These are phyloP conservation scores for Cisticola juncidis DNA, from an alignment of 2,113 vertebrate species.

Conservation along the genomic window DNA sequence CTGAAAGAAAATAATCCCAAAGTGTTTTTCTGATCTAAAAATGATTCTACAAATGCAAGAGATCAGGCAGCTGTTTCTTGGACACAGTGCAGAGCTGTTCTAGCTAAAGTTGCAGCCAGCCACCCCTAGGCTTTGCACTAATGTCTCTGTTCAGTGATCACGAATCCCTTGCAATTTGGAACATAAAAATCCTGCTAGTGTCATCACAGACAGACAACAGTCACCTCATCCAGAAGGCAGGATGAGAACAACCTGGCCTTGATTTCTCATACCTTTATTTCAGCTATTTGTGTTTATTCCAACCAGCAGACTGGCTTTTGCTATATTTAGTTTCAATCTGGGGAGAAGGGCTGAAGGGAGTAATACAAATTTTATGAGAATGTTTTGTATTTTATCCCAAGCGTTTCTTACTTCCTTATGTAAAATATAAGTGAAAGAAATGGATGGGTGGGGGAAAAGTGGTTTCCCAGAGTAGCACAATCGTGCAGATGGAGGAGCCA, in stretches of 20 bases:
- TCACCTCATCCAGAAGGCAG: not conserved
- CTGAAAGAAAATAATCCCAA: slow-evolving; percentile 19
- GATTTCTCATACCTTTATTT: not conserved
- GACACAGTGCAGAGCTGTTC: not conserved
- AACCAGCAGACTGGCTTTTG: not conserved
- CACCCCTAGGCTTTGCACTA: not conserved
- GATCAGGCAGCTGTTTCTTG: slow-evolving; percentile 9
- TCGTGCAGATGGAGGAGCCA: not conserved
- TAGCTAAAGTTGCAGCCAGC: not conserved
- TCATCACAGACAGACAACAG: not conserved
- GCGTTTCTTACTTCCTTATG: not conserved
- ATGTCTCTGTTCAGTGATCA: not conserved
- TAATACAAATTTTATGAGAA: not conserved
- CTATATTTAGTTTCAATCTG: not conserved
- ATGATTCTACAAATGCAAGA: not conserved
- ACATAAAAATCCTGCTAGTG: slow-evolving; percentile 3
- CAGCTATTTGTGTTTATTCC: not conserved
- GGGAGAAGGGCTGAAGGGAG: not conserved
- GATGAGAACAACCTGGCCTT: not conserved
- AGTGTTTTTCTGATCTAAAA: slow-evolving; percentile 15
- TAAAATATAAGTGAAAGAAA: not conserved
- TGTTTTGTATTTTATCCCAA: slow-evolving; percentile 7
- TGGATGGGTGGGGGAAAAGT: not conserved
- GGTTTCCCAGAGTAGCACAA: not conserved
- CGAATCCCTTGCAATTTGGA: not conserved